Percentiles rank a stretch among this genome's conserved stretches.
phyloP scores from a whole-genome alignment of 1,140 invertebrate genomes.

The Cepaea nemoralis region DNA sequence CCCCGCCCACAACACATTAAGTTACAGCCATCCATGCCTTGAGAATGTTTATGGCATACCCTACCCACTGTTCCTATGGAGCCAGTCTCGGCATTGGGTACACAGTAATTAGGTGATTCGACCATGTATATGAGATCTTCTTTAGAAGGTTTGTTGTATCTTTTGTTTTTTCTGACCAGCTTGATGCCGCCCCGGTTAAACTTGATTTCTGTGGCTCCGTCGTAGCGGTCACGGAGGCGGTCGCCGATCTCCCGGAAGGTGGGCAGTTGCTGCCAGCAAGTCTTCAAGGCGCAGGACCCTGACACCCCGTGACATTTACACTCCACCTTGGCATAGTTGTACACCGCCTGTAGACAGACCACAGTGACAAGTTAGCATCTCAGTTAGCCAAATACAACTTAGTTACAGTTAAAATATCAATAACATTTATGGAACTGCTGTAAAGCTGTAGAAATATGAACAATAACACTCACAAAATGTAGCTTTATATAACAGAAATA shows the following conservation, averaged over 20 bases:
- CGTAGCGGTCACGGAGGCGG: conserved; percentile 89
- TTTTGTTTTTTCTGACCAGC: conserved; percentile 60
- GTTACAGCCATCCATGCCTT: conserved; percentile 87
- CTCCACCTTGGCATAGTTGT: conserved; percentile 87
- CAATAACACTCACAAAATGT: too few species aligned
- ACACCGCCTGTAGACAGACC: conserved; percentile 81
- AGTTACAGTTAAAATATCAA: too few species aligned
- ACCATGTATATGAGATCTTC: conserved; percentile 86
- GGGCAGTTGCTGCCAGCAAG: conserved; percentile 94
- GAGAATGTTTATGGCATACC: conserved; percentile 70
- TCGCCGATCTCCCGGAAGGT: conserved; percentile 91
- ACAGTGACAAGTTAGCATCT: too few species aligned
- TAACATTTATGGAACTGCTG: too few species aligned
- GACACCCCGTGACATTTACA: conserved; percentile 96
- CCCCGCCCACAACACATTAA: conserved; percentile 91
- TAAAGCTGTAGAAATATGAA: neutral
- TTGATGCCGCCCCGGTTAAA: conserved; percentile 79
- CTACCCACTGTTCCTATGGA: conserved; percentile 83
- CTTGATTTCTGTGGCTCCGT: conserved; percentile 89
- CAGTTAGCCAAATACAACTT: too few species aligned
- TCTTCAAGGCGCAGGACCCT: conserved; percentile 89
- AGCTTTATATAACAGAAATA: too few species aligned
- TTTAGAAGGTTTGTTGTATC: conserved; percentile 67
- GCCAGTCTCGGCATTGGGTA: conserved; percentile 83
- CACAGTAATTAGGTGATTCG: conserved; percentile 90